Evolutionary conservation across 2,888 invertebrate genomes (phyloP), one percentile per base, ranked within the genome.

Genomic region (Epirrita christyi): DNA sequence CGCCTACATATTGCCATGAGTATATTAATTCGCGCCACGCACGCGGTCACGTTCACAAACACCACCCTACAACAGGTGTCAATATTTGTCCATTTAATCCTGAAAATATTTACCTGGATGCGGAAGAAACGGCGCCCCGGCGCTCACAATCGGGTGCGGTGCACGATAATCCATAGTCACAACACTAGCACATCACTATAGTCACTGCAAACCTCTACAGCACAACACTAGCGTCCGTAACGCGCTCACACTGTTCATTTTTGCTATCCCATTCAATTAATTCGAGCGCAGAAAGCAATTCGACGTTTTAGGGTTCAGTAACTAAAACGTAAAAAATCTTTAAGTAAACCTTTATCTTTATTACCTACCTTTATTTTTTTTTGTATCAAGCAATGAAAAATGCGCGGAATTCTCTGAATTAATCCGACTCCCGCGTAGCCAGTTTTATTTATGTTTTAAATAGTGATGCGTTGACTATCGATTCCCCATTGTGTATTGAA

Each of bases 101-200:
- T 38, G 3, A 38, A 9, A 37, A 36, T 34, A 66, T 73, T 77
- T 84, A 92, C 92, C 92, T 88, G 90, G 78, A 55, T 83, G 86
- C 7, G 84, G 83, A 72, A 82, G 88, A 88, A 85, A 90, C 56
- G 88, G 84, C 69, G 85, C 66, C 64, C 86, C 88, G 77, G 78
- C 81, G 82, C 77, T 85, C 79, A 83, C 78, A 75, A 81, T 73
- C 59, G 92, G 89, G 70, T 84, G 83, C 34, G 91, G 90, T 59
- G 87, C 86, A 41, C 92, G 85, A 73, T 91, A 92, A 72, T 92
- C 92, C 92, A 92, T 92, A 66, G 70, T 68, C 70, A 55, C 59
- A 55, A 64, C 73, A 71, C 64, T 55, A 43, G 61, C 75, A 76
- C 82, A 75, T 70, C 81, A 82, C 80, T 78, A n/a, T n/a, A 67